phyloP scores from a whole-genome alignment of 2,888 invertebrate species.

The Melanophora roralis region DNA sequence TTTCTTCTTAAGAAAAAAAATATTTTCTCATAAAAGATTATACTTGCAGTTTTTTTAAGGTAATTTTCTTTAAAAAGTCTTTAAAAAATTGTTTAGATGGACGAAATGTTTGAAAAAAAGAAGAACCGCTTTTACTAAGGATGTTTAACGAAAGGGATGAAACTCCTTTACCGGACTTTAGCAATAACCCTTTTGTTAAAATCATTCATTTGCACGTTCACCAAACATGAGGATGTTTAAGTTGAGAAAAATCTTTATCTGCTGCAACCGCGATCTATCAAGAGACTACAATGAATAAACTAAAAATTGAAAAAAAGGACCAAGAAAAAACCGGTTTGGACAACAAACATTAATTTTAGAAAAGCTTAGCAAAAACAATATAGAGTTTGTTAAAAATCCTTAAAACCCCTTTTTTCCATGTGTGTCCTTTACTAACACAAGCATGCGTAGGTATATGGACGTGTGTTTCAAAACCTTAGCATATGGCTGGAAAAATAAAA shows the following conservation, averaged over 20 bases:
- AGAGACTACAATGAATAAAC: slow-evolving; percentile 38
- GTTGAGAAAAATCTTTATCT: slow-evolving; percentile 51
- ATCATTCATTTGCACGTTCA: not conserved
- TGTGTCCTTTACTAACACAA: slow-evolving; percentile 30
- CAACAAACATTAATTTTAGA: slow-evolving; percentile 54
- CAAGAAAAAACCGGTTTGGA: slow-evolving; percentile 60
- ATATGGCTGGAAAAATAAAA: slow-evolving; percentile 46
- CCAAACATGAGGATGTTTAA: not conserved
- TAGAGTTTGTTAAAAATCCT: too few species aligned
- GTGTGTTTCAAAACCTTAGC: slow-evolving; percentile 7
- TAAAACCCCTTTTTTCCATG: slow-evolving; percentile 37
- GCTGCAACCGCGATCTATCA: slow-evolving; percentile 57
- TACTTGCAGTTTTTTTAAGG: not conserved
- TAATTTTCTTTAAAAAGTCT: slow-evolving; percentile 49
- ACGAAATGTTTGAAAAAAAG: slow-evolving; percentile 3
- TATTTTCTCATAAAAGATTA: slow-evolving; percentile 46
- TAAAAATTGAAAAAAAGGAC: slow-evolving; percentile 42
- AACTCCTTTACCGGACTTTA: slow-evolving; percentile 60
- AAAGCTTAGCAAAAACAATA: slow-evolving; percentile 55
- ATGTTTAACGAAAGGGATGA: slow-evolving; percentile 54
- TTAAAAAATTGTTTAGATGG: slow-evolving; percentile 30
- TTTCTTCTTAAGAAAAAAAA: not conserved
- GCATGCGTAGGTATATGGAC: not conserved
- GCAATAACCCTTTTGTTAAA: slow-evolving; percentile 47
- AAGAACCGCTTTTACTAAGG: slow-evolving; percentile 1